A percentile compares a stretch with the other conserved stretches of the same genome.
These are phyloP conservation scores for Sebastes taczanowskii DNA, from an alignment of 2,797 vertebrate species.

Conservation along the genomic window DNA sequence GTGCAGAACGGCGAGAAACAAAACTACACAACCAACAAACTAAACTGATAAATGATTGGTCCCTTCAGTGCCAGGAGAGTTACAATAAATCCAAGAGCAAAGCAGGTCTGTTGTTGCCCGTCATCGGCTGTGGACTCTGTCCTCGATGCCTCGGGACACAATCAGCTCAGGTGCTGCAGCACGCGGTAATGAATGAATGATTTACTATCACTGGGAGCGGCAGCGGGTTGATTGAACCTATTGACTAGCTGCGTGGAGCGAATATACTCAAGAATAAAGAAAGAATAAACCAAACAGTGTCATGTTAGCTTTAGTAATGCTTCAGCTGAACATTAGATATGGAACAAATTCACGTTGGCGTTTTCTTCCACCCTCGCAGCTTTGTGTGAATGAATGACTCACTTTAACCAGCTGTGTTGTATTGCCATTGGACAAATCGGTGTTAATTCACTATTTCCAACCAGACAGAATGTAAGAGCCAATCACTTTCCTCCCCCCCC, in stretches of 20 bases:
- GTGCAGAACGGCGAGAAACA: neutral
- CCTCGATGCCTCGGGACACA: neutral
- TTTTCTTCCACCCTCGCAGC: neutral
- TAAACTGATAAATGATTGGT: neutral
- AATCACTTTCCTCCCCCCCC: neutral
- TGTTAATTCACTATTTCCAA: constrained; percentile 35
- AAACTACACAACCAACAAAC: neutral
- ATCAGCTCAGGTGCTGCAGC: constrained; percentile 6
- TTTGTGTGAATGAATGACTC: constrained; percentile 24
- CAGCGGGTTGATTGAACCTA: neutral
- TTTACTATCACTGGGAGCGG: constrained; percentile 40
- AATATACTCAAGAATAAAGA: neutral
- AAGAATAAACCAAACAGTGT: too few species aligned
- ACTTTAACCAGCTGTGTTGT: constrained; percentile 22
- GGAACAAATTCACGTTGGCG: neutral
- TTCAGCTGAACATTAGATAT: neutral
- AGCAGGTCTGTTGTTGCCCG: neutral
- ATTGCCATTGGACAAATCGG: neutral
- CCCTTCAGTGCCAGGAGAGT: neutral
- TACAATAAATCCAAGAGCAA: neutral
- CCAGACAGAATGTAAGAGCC: constrained; percentile 16
- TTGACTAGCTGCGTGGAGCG: neutral
- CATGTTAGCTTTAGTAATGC: neutral
- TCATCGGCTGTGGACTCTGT: constrained; percentile 58
- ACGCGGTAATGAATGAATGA: constrained; percentile 51